A percentile compares a stretch with the other conserved stretches of the same genome.
phyloP scores from a whole-genome alignment of 1,140 invertebrate species.

The Drosophila truncata region DNA sequence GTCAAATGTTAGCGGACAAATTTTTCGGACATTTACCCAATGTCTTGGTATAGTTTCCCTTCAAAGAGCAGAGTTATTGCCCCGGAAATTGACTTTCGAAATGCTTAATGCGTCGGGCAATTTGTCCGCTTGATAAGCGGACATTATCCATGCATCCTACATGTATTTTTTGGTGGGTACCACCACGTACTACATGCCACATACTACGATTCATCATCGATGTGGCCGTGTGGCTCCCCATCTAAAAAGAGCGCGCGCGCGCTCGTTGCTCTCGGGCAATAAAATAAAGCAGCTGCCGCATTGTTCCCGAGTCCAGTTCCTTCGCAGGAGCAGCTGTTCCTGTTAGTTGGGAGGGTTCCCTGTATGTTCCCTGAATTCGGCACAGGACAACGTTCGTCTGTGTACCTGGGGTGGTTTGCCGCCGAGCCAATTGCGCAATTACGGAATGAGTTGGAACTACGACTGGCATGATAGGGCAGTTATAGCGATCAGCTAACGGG shows the following conservation, averaged over 20 bases:
- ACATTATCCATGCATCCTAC: slow-evolving; percentile 35
- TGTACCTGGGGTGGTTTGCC: slow-evolving; percentile 59
- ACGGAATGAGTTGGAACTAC: slow-evolving; percentile 32
- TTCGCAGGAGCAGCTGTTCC: slow-evolving; percentile 67
- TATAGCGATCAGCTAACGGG: slow-evolving; percentile 61
- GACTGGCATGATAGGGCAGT: slow-evolving; percentile 44
- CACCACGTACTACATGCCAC: slow-evolving; percentile 19
- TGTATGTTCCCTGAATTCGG: slow-evolving; percentile 31
- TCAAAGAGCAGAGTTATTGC: slow-evolving; percentile 5
- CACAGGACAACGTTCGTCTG: slow-evolving; percentile 62
- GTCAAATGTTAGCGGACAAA: slow-evolving; percentile 5
- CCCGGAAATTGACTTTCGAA: slow-evolving; percentile 60
- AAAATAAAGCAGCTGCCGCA: slow-evolving; percentile 69
- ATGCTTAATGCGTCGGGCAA: slow-evolving; percentile 54
- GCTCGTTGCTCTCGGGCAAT: slow-evolving; percentile 49
- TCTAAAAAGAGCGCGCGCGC: slow-evolving; percentile 48
- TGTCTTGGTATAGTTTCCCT: slow-evolving; percentile 19
- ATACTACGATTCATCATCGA: slow-evolving; percentile 26
- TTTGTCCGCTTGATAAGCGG: slow-evolving; percentile 68
- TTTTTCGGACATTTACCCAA: slow-evolving; percentile 7
- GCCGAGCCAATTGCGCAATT: slow-evolving; percentile 76
- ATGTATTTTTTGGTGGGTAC: slow-evolving; percentile 10
- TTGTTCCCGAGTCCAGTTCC: slow-evolving; percentile 61
- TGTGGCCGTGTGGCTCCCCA: slow-evolving; percentile 31
- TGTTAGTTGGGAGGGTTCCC: slow-evolving; percentile 17